Percentiles rank a stretch among this genome's conserved stretches.
Conservation (phyloP, 2,113 vertebrate species). For the Paramisgurnus dabryanus region DNA sequence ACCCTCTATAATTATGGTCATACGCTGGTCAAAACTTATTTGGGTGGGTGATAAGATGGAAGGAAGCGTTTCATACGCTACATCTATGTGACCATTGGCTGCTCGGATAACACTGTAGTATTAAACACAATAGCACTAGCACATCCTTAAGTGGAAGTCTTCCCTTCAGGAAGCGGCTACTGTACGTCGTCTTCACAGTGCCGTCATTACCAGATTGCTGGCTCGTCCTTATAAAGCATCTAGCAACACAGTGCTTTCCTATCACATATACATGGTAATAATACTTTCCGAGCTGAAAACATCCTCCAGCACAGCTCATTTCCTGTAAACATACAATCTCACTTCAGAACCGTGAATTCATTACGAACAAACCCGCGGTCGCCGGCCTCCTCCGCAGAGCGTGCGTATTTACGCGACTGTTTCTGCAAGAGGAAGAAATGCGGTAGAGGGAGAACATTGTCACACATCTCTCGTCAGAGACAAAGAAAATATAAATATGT, state of each 20-base stretch:
- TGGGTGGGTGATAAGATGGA: too few relatives aligned
- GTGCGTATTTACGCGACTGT: not conserved
- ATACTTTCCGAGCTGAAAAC: constrained; percentile 28
- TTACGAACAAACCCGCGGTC: constrained; percentile 46
- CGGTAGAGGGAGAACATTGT: constrained; percentile 27
- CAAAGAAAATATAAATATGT: constrained; percentile 58
- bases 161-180: not conserved
- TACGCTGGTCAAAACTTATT: not conserved
- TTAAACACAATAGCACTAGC: not conserved
- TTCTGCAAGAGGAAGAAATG: not conserved
- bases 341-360: constrained; percentile 41
- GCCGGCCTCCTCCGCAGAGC: not conserved
- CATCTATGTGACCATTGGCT: too few relatives aligned
- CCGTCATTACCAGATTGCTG: constrained; percentile 7
- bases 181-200: not conserved
- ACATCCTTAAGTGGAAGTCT: not conserved
- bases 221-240: not conserved
- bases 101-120: too few relatives aligned
- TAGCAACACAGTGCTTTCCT: not conserved
- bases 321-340: constrained; percentile 22
- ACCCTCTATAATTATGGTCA: not conserved
- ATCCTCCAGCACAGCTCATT: constrained; percentile 28
- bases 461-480: constrained; percentile 53
- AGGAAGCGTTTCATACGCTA: too few relatives aligned
- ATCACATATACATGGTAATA: not conserved